These are phyloP conservation scores for Sphenopsis melanotis DNA, from an alignment of 2,797 vertebrate genomes.

Conservation along the genomic window DNA sequence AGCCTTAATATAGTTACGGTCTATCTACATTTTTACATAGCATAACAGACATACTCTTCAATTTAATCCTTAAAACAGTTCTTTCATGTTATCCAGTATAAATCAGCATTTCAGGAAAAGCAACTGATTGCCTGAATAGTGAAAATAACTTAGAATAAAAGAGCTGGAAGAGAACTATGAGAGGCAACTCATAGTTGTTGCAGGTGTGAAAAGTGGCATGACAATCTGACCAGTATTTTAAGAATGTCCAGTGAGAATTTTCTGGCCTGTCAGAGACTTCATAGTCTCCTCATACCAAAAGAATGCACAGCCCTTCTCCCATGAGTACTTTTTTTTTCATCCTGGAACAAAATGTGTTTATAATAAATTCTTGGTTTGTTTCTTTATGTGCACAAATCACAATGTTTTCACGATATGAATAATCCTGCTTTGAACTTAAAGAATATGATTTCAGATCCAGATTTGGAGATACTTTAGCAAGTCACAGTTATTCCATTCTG, in stretches of 20 bases:
- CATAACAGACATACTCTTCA: not conserved
- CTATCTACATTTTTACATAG: not conserved
- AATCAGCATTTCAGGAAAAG: not conserved
- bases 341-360: not conserved
- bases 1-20: not conserved
- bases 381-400: accelerated
- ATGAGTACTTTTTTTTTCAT: not conserved
- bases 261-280: not conserved
- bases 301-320: not conserved
- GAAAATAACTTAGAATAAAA: not conserved
- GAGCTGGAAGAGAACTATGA: not conserved
- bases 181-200: not conserved
- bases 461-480: not conserved
- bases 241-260: not conserved
- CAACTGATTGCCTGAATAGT: not conserved
- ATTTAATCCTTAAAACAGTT: not conserved
- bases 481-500: not conserved
- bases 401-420: not conserved
- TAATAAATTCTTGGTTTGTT: not conserved
- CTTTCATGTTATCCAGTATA: not conserved
- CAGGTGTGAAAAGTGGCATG: not conserved
- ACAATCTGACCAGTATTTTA: not conserved
- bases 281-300: not conserved
- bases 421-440: not conserved
- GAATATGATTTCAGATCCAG: not conserved